These are phyloP conservation scores for Ochlodes sylvanus DNA, from an alignment of 2,888 invertebrate species.

Conservation along the genomic window DNA sequence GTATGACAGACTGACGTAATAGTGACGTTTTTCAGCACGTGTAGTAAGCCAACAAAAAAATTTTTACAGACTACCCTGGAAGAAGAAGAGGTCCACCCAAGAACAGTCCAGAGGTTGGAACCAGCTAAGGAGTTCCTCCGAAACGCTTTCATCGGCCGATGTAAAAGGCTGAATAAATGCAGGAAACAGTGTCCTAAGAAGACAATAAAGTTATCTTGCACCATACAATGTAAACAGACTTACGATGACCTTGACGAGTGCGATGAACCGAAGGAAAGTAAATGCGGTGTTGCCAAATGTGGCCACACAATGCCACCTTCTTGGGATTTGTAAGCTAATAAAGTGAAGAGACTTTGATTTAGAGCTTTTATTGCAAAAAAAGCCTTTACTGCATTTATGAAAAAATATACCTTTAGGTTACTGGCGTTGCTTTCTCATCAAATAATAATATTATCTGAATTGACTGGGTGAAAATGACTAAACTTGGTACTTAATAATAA, in stretches of 20 bases:
- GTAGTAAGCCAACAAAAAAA: too few relatives aligned
- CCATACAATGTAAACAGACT: slow-evolving; percentile 47
- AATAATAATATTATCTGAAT: too few relatives aligned
- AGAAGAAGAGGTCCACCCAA: slow-evolving; percentile 42
- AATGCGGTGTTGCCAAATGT: slow-evolving; percentile 47
- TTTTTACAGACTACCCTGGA: slow-evolving; percentile 45
- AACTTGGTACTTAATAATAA: too few relatives aligned
- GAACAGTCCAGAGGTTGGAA: slow-evolving; percentile 40
- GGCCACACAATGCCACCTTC: slow-evolving; percentile 55
- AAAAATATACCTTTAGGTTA: too few relatives aligned
- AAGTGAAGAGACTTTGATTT: background rate
- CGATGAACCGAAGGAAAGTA: slow-evolving; percentile 40
- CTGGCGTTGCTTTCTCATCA: too few relatives aligned
- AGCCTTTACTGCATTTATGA: too few relatives aligned
- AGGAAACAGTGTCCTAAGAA: slow-evolving; percentile 47
- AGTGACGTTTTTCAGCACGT: too few relatives aligned
- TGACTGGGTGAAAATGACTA: too few relatives aligned
- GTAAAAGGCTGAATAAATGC: slow-evolving; percentile 49
- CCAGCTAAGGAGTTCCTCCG: slow-evolving; percentile 45
- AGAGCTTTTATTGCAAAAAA: background rate
- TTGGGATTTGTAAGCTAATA: slow-evolving; percentile 39
- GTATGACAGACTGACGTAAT: too few relatives aligned
- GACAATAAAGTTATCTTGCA: slow-evolving; percentile 44
- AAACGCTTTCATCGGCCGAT: slow-evolving; percentile 50
- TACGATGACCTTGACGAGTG: slow-evolving; percentile 51